phyloP scores from a whole-genome alignment of 2,888 invertebrate species.

The Zonitis immaculata region DNA sequence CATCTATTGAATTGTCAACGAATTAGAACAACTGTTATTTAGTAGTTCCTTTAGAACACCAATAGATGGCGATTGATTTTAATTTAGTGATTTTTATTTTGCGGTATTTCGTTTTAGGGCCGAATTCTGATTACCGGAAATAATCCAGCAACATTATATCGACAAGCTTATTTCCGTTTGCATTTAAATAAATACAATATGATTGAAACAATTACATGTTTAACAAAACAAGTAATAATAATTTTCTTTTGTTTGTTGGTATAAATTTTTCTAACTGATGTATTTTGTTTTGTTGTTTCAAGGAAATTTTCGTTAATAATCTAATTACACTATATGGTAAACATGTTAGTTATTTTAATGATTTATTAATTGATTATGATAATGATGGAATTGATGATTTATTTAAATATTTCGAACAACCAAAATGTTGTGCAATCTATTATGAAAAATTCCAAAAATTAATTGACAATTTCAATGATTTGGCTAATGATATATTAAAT shows the following conservation, averaged over 20 bases:
- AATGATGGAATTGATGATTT: conserved; percentile 61
- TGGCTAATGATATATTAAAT: conserved; percentile 32
- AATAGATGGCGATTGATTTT: too few species aligned
- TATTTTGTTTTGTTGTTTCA: conserved; percentile 13
- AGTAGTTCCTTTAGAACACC: too few species aligned
- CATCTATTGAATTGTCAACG: too few species aligned
- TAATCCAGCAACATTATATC: conserved; percentile 36
- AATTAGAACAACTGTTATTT: too few species aligned
- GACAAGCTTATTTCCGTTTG: conserved; percentile 58
- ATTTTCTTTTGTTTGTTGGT: too few species aligned
- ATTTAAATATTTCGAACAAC: conserved; percentile 61
- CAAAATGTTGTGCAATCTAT: conserved; percentile 62
- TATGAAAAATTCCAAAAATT: conserved; percentile 47
- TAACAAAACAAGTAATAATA: conserved; percentile 54
- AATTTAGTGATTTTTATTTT: neutral
- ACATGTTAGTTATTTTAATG: conserved; percentile 68
- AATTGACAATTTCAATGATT: conserved; percentile 3
- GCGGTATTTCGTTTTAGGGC: conserved; percentile 47
- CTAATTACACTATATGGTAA: conserved; percentile 63
- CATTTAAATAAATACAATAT: conserved; percentile 55
- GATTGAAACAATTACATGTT: conserved; percentile 59
- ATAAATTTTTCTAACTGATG: neutral
- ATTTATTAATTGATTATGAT: conserved; percentile 58
- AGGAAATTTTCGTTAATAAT: conserved; percentile 57
- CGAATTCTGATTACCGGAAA: conserved; percentile 56